phyloP scores from a whole-genome alignment of 1,140 invertebrate genomes.

The Drosophila tropicalis region DNA sequence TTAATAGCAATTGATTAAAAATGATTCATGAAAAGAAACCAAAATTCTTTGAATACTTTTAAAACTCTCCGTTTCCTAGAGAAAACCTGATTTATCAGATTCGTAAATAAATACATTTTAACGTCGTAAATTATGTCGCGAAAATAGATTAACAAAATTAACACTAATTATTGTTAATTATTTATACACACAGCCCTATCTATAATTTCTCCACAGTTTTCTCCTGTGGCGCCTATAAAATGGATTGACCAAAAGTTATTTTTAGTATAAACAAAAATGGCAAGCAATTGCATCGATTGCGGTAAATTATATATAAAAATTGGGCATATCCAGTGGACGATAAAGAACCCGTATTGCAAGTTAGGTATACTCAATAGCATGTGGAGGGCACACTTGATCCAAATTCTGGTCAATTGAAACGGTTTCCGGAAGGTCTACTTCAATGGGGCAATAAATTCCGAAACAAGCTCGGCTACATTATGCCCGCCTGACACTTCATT shows the following conservation, averaged over 20 bases:
- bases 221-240: not conserved
- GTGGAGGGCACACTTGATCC: not conserved
- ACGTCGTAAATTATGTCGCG: not conserved
- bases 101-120: not conserved
- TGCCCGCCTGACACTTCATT: too few relatives aligned
- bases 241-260: not conserved
- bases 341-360: not conserved
- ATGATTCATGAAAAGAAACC: constrained; percentile 69
- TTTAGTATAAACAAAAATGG: constrained; percentile 5
- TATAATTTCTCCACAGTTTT: not conserved
- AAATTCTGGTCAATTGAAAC: not conserved
- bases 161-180: not conserved
- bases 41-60: not conserved
- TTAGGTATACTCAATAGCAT: not conserved
- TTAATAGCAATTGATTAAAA: constrained; percentile 80
- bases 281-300: not conserved
- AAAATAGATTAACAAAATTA: not conserved
- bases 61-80: too few relatives aligned
- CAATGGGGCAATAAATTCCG: not conserved
- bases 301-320: not conserved
- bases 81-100: too few relatives aligned
- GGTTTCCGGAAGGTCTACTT: not conserved
- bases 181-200: not conserved
- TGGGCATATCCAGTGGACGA: constrained; percentile 2
- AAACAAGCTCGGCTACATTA: not conserved